Conservation (phyloP, 2,888 invertebrate species). For the Polydrusus pterygomalis region DNA sequence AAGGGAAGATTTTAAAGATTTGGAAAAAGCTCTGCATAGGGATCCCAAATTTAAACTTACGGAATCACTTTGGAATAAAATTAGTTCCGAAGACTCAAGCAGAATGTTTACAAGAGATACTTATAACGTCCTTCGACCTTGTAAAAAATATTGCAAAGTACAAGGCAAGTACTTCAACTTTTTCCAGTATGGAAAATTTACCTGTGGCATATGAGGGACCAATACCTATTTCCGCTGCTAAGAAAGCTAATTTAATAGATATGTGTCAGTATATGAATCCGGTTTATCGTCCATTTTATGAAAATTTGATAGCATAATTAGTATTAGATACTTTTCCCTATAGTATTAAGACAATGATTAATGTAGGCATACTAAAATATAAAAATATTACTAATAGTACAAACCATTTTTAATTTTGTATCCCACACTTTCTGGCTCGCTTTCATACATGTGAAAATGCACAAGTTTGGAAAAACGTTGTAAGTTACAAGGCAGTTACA, state of each 20-base stretch:
- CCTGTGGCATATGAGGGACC: constrained; percentile 13
- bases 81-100: constrained; percentile 10
- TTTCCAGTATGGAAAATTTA: constrained; percentile 3
- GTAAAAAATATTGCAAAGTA: constrained; percentile 20
- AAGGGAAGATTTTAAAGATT: constrained; percentile 27
- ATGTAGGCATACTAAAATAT: not conserved
- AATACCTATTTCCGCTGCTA: constrained; percentile 19
- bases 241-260: constrained; percentile 6
- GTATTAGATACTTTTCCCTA: constrained; percentile 2
- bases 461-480: constrained; percentile 14
- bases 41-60: constrained; percentile 29
- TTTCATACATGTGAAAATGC: not conserved
- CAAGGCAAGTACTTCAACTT: constrained; percentile 13
- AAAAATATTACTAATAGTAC: not conserved
- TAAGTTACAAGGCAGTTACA: constrained; percentile 12
- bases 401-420: constrained; percentile 1
- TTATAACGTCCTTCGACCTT: constrained; percentile 21
- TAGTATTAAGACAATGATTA: not conserved
- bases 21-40: constrained; percentile 22
- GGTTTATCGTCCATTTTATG: constrained; percentile 13
- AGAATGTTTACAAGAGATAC: constrained; percentile 14
- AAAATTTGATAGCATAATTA: constrained; percentile 2
- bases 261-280: constrained; percentile 23
- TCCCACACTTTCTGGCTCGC: not conserved
- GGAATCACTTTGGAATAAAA: constrained; percentile 19